Conservation (phyloP, 2,888 invertebrate species). For the Dicycla oo region DNA sequence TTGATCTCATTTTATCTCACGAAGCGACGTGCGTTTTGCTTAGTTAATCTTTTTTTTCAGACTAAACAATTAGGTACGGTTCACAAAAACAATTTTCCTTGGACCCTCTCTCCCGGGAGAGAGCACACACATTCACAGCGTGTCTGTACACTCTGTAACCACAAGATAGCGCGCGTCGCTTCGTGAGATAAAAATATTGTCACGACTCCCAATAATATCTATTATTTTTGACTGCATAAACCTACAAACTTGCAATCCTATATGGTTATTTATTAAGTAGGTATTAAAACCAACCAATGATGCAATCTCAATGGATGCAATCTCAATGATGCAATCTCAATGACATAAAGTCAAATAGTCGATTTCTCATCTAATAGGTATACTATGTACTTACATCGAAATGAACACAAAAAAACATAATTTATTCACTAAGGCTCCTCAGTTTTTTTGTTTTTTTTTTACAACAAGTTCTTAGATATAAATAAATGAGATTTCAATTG, state of each 20-base stretch:
- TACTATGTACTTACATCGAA: conserved; percentile 9
- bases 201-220: neutral
- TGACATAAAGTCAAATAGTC: too few species aligned
- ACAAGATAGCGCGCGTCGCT: too few species aligned
- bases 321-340: neutral
- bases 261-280: neutral
- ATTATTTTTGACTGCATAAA: neutral
- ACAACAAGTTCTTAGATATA: neutral
- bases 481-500: neutral
- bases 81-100: too few species aligned
- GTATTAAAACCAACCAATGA: neutral
- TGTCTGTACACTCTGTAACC: too few species aligned
- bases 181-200: neutral
- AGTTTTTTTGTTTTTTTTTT: too few species aligned
- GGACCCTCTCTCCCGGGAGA: too few species aligned
- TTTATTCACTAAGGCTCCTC: conserved; percentile 22
- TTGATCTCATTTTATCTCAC: too few species aligned
- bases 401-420: neutral
- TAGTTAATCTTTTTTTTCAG: too few species aligned
- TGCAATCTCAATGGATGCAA: neutral
- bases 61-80: too few species aligned
- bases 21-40: too few species aligned
- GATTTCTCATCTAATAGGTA: neutral
- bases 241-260: neutral
- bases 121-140: too few species aligned